Evolutionary conservation across 2,888 invertebrate genomes (phyloP).

Genomic region (Heliconius hortense): DNA sequence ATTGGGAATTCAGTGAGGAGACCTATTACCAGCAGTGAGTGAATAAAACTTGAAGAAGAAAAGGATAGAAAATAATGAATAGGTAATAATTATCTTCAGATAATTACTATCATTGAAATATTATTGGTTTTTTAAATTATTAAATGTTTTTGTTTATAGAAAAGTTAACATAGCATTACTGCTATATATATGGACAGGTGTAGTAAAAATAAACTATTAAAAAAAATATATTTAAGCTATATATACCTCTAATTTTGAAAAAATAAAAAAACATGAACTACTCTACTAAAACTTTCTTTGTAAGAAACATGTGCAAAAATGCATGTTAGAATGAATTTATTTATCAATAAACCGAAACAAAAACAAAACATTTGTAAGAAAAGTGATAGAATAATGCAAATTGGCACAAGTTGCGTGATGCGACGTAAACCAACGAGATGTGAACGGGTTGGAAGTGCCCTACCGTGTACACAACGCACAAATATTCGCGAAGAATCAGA

Average conservation of each 20-base stretch:
- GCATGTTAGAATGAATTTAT: not conserved
- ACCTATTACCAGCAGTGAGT: too few relatives aligned
- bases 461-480: conserved; percentile 31
- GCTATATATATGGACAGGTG: not conserved
- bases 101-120: not conserved
- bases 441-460: conserved; percentile 43
- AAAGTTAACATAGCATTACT: not conserved
- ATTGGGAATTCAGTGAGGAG: too few relatives aligned
- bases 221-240: too few relatives aligned
- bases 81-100: not conserved
- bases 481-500: conserved; percentile 34
- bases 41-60: too few relatives aligned
- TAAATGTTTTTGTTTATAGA: not conserved
- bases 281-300: not conserved
- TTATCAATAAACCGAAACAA: conserved; percentile 1
- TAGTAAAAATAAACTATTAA: too few relatives aligned
- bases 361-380: conserved; percentile 19
- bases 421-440: conserved; percentile 36
- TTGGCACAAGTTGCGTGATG: conserved; percentile 45
- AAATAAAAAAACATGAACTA: not conserved
- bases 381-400: conserved; percentile 38
- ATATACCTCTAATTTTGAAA: not conserved
- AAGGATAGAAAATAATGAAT: not conserved
- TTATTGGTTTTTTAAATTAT: not conserved
- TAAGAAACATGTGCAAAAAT: not conserved